These are phyloP conservation scores for Pentamera pediparva DNA, from an alignment of 53 echinoderm and acorn worm genomes.

Conservation along the genomic window DNA sequence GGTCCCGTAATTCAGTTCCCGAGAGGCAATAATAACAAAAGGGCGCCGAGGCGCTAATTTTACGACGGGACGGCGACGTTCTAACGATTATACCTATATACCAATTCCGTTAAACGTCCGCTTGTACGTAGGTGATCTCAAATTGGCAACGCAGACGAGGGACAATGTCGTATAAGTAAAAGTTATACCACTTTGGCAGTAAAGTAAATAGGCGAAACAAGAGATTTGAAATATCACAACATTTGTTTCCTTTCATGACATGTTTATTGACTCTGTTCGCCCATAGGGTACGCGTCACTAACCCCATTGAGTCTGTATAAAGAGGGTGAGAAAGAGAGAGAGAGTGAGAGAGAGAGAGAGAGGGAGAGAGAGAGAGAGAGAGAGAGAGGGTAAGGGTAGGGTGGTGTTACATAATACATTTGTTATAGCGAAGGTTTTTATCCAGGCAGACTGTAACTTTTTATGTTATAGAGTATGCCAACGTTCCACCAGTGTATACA, in stretches of 20 bases:
- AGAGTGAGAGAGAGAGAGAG: no score
- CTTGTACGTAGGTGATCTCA: conserved; percentile 8
- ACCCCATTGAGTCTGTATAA: neutral
- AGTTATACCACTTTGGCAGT: neutral
- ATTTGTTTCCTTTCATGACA: conserved; percentile 28
- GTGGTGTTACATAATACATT: no score
- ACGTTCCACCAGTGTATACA: no score
- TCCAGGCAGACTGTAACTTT: no score
- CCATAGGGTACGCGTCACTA: conserved; percentile 10
- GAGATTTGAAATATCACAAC: conserved; percentile 31
- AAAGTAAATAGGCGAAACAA: neutral
- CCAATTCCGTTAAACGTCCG: neutral
- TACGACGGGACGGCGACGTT: conserved; percentile 18
- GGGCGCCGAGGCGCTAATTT: neutral
- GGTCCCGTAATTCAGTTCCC: neutral
- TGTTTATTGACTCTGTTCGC: conserved; percentile 24
- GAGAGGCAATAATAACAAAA: neutral
- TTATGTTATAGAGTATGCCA: no score
- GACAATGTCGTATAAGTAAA: conserved; percentile 20
- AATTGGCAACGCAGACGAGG: conserved; percentile 10
- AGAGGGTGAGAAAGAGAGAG: no score
- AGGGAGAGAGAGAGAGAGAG: no score
- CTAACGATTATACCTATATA: neutral
- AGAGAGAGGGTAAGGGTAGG: no score
- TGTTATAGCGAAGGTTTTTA: no score